Evolutionary conservation across 2,888 invertebrate genomes (phyloP).

Genomic region (Tryphoninae sp.): DNA sequence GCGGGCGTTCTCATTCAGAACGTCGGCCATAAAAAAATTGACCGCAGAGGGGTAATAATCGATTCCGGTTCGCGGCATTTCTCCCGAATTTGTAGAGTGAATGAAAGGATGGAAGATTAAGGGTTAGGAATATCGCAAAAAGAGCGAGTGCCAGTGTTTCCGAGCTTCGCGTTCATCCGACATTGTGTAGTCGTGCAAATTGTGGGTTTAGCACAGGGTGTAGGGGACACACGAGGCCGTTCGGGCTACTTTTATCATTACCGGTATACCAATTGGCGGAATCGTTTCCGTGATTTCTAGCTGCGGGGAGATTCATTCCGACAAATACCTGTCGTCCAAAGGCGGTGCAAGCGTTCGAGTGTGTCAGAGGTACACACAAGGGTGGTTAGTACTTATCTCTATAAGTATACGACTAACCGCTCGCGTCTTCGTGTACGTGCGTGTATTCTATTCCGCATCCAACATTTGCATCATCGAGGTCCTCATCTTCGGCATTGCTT

Average conservation of each 20-base stretch:
- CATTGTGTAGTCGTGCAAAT: conserved; percentile 63
- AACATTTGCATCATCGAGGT: conserved; percentile 56
- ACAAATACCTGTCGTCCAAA: conserved; percentile 49
- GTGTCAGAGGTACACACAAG: not conserved
- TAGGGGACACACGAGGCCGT: conserved; percentile 20
- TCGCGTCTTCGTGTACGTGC: conserved; percentile 24
- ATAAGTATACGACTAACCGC: not conserved
- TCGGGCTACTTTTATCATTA: conserved; percentile 69
- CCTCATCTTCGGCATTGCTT: conserved; percentile 57
- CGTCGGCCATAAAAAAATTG: conserved; percentile 34
- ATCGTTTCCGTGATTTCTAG: conserved; percentile 67
- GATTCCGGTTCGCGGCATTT: conserved; percentile 12
- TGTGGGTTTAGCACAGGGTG: conserved; percentile 52
- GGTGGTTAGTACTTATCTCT: not conserved
- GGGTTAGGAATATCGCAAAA: conserved; percentile 49
- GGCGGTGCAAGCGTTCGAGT: conserved; percentile 12
- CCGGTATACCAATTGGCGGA: conserved; percentile 66
- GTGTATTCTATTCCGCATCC: conserved; percentile 43
- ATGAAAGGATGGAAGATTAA: conserved; percentile 51
- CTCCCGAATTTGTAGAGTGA: conserved; percentile 41
- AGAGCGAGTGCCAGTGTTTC: conserved; percentile 19
- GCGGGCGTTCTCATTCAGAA: conserved; percentile 40
- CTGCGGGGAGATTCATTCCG: conserved; percentile 45
- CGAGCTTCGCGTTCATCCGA: conserved; percentile 50
- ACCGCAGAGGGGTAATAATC: conserved; percentile 39